Percentiles rank a stretch among this genome's conserved stretches.
These are phyloP conservation scores for Andricus quercusramuli DNA, from an alignment of 2,888 invertebrate genomes.

Conservation along the genomic window DNA sequence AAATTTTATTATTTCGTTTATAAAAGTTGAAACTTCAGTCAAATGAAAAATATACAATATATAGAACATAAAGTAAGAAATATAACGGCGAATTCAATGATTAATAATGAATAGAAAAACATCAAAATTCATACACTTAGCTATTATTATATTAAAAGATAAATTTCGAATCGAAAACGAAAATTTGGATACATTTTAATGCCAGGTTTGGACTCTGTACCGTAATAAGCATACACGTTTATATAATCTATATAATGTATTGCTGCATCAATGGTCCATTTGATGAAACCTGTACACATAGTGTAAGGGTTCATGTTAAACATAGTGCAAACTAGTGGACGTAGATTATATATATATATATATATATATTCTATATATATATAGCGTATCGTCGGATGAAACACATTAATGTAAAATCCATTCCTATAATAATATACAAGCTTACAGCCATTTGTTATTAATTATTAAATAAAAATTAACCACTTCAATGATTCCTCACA, in stretches of 20 bases:
- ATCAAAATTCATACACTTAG: background rate
- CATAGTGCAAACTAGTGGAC: slow-evolving; percentile 23
- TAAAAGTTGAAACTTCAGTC: no score
- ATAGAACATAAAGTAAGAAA: background rate
- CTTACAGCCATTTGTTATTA: slow-evolving; percentile 33
- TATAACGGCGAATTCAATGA: background rate
- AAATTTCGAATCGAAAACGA: background rate
- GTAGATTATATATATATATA: slow-evolving; percentile 12
- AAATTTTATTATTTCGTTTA: no score
- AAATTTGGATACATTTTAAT: background rate
- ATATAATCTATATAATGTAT: slow-evolving; percentile 22
- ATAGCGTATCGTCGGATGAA: slow-evolving; percentile 12
- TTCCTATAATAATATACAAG: slow-evolving; percentile 21
- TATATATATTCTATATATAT: slow-evolving; percentile 2
- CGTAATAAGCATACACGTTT: slow-evolving; percentile 18
- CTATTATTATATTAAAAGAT: background rate
- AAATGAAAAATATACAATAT: no score
- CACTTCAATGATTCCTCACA: background rate
- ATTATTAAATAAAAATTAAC: slow-evolving; percentile 7
- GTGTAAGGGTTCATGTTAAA: slow-evolving; percentile 21
- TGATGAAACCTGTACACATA: slow-evolving; percentile 33
- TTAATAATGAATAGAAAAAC: background rate
- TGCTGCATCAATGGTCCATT: slow-evolving; percentile 26
- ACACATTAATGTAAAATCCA: slow-evolving; percentile 30
- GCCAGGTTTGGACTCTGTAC: slow-evolving; percentile 19